Evolutionary conservation across 2,797 vertebrate species (phyloP), one percentile per base, ranked within the genome.

Genomic region (Acanthurus leucopareius): DNA sequence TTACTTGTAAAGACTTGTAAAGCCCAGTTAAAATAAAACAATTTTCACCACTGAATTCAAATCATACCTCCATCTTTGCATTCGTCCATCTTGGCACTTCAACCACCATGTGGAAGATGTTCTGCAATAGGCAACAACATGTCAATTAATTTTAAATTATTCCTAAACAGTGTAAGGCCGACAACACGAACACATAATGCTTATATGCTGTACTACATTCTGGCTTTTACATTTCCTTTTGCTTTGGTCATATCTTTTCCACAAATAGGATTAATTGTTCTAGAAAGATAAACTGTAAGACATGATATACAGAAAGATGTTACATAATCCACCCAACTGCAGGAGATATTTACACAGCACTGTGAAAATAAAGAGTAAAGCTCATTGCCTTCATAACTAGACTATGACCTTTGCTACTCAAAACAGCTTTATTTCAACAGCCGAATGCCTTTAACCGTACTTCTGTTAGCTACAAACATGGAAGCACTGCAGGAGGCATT

Each of bases 51-150:
- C 45, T 58, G 9, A 42, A 44, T n/a, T 49, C 52, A 38, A 76
- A 25, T 71, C 60, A 89, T 95, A 98, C 98, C 97, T 99, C 98
- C 98, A 99, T 98, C 90, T 99, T 99, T 67, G 97, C 97, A 67
- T 99, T 99, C 49, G 98, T 98, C 98, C 98, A 99, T 83, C 97
- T 96, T 88, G 98, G 98, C 32, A 99, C 97, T 92, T 99, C 98
- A 77, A 99, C 97, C 2, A 99, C 96, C 97, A 98, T 94, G 90
- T 99, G 95, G 90, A 99, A 99, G 69, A 97, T 94, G 70, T 96
- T 94, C 98, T 99, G 93, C 56, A 94, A 89, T 14, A 84, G 1
- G 81, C 10, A 79, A 40, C 1, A 73, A 77, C 15, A 10, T 25
- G n/a, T 52, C 25, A 40, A 3, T 65, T 11, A 57, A 16, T 2